Percentiles rank a stretch among this genome's conserved stretches.
These are phyloP conservation scores for Coelopa pilipes DNA, from an alignment of 2,888 invertebrate species.

Conservation along the genomic window DNA sequence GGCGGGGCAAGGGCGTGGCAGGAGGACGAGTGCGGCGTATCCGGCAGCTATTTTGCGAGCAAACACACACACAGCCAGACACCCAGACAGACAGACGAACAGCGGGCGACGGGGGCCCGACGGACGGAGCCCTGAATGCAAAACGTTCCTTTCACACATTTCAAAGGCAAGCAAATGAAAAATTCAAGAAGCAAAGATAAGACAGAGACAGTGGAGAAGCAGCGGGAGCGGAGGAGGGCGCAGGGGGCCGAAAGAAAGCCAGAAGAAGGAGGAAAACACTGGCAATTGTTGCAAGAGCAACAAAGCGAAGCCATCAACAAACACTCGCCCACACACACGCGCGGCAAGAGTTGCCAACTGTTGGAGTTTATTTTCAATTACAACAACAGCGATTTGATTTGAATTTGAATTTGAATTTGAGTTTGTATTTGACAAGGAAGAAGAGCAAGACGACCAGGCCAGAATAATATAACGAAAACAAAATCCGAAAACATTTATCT, in stretches of 20 bases:
- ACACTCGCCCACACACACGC: not conserved
- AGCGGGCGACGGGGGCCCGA: too few species aligned
- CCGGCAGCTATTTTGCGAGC: constrained; percentile 25
- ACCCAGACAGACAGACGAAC: not conserved
- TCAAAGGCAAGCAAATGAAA: constrained; percentile 12
- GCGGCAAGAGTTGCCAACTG: too few species aligned
- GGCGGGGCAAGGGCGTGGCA: too few species aligned
- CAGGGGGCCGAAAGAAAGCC: constrained; percentile 8
- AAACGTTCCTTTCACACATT: constrained; percentile 31
- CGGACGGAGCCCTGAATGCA: not conserved
- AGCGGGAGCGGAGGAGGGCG: not conserved
- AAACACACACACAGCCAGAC: constrained; percentile 6
- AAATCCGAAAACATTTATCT: too few species aligned
- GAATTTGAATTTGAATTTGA: too few species aligned
- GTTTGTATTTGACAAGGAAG: too few species aligned
- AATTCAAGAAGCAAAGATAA: not conserved
- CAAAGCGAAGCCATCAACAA: constrained; percentile 26
- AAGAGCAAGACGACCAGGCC: too few species aligned
- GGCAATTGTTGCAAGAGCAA: constrained; percentile 15
- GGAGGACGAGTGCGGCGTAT: not conserved
- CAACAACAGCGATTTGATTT: too few species aligned
- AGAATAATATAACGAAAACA: too few species aligned
- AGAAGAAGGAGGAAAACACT: constrained; percentile 12
- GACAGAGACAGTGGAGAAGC: constrained; percentile 13
- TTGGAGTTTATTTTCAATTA: too few species aligned